A percentile compares a stretch with the other conserved stretches of the same genome.
These are phyloP conservation scores for Cyclura pinguis DNA, from an alignment of 2,797 vertebrate genomes.

Conservation along the genomic window DNA sequence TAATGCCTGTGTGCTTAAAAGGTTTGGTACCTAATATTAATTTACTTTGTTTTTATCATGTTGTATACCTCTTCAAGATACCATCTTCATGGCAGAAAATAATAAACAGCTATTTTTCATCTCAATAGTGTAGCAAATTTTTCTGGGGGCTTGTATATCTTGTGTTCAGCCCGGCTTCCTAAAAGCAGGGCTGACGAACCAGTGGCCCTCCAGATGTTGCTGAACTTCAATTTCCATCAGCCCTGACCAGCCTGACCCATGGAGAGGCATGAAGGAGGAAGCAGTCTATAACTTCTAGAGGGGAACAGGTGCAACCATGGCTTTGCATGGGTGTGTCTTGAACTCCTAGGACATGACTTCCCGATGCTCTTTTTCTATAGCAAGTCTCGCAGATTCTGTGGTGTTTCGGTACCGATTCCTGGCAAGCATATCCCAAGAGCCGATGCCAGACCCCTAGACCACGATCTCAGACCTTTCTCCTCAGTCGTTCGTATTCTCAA, in stretches of 20 bases:
- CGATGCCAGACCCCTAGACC: neutral
- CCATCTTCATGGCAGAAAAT: neutral
- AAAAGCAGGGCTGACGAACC: no score
- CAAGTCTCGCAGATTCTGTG: neutral
- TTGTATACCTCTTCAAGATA: neutral
- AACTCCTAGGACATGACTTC: neutral
- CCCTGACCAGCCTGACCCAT: neutral
- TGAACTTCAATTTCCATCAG: neutral
- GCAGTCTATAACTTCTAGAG: no score
- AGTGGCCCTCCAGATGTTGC: no score
- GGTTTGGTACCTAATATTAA: neutral
- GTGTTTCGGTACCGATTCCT: no score
- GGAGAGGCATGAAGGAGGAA: no score
- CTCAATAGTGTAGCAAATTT: neutral
- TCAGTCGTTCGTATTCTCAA: no score
- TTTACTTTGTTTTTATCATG: neutral
- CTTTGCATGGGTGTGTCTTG: neutral
- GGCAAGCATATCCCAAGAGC: neutral
- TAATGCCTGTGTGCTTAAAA: neutral
- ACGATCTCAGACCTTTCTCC: neutral
- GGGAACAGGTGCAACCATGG: neutral
- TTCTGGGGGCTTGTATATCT: no score
- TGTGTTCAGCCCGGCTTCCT: no score
- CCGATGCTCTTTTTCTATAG: neutral
- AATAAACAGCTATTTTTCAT: neutral